phyloP scores from a whole-genome alignment of 1,140 invertebrate species.

The Trissolcus basalis region DNA sequence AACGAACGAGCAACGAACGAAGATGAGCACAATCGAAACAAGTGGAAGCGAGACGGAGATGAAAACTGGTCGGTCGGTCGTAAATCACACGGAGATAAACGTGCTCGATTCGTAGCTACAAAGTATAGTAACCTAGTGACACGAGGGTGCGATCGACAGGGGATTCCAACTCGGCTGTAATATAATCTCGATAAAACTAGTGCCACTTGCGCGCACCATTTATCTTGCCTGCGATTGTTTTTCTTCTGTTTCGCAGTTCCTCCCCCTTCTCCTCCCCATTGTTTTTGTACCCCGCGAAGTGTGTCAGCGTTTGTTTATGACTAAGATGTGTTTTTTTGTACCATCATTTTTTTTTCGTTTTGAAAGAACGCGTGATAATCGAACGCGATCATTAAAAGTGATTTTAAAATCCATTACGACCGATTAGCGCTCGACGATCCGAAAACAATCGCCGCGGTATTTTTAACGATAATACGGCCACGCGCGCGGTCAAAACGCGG shows the following conservation, averaged over 20 bases:
- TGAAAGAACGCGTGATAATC: slow-evolving; percentile 21
- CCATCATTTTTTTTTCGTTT: too few relatives aligned
- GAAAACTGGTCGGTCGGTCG: slow-evolving; percentile 50
- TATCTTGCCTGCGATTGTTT: slow-evolving; percentile 40
- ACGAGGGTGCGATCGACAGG: slow-evolving; percentile 58
- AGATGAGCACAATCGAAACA: slow-evolving; percentile 12
- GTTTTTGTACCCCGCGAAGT: neutral
- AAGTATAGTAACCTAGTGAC: slow-evolving; percentile 67
- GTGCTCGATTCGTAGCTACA: slow-evolving; percentile 58
- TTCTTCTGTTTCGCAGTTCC: slow-evolving; percentile 10
- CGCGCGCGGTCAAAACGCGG: slow-evolving; percentile 15
- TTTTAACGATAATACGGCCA: slow-evolving; percentile 25
- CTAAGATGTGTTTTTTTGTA: too few relatives aligned
- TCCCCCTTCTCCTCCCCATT: neutral
- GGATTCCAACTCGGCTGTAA: slow-evolving; percentile 51
- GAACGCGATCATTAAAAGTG: slow-evolving; percentile 35
- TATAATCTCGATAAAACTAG: slow-evolving; percentile 56
- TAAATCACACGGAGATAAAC: slow-evolving; percentile 67
- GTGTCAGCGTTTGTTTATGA: neutral
- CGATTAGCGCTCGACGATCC: slow-evolving; percentile 21
- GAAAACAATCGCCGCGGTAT: slow-evolving; percentile 15
- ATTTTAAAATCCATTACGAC: slow-evolving; percentile 47
- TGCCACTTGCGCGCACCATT: slow-evolving; percentile 29
- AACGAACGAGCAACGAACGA: slow-evolving; percentile 14
- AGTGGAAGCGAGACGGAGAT: slow-evolving; percentile 21